These are phyloP conservation scores for Oligia fasciuncula DNA, from an alignment of 2,888 invertebrate species.

Conservation along the genomic window DNA sequence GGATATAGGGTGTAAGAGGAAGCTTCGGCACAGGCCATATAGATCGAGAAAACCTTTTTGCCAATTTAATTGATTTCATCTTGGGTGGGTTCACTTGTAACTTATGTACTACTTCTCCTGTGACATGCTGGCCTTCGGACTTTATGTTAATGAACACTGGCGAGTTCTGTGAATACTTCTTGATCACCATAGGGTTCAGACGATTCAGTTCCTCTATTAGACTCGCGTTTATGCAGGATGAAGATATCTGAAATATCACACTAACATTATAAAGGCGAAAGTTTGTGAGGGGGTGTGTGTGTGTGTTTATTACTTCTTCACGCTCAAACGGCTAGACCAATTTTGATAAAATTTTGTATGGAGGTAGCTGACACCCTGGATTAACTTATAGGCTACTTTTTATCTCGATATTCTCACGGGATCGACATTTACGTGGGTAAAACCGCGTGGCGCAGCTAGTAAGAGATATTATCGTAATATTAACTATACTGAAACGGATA, in stretches of 20 bases:
- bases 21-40: conserved; percentile 56
- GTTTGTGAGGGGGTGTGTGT: too few species aligned
- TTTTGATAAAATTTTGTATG: too few species aligned
- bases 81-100: conserved; percentile 10
- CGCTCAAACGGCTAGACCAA: too few species aligned
- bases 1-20: conserved; percentile 28
- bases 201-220: conserved; percentile 75
- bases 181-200: conserved; percentile 71
- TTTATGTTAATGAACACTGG: conserved; percentile 77
- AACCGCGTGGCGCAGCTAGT: too few species aligned
- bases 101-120: conserved; percentile 10
- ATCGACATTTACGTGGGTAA: too few species aligned
- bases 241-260: conserved; percentile 41
- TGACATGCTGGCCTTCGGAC: conserved; percentile 51
- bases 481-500: neutral
- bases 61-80: neutral
- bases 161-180: conserved; percentile 70
- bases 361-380: too few species aligned
- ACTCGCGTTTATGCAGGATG: conserved; percentile 69
- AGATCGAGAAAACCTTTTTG: conserved; percentile 33
- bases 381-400: neutral
- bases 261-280: too few species aligned
- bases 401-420: too few species aligned
- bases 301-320: too few species aligned
- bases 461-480: neutral